Evolutionary conservation across 2,888 invertebrate genomes (phyloP), one percentile per base, ranked within the genome.

Genomic region (Phragmatobia fuliginosa): DNA sequence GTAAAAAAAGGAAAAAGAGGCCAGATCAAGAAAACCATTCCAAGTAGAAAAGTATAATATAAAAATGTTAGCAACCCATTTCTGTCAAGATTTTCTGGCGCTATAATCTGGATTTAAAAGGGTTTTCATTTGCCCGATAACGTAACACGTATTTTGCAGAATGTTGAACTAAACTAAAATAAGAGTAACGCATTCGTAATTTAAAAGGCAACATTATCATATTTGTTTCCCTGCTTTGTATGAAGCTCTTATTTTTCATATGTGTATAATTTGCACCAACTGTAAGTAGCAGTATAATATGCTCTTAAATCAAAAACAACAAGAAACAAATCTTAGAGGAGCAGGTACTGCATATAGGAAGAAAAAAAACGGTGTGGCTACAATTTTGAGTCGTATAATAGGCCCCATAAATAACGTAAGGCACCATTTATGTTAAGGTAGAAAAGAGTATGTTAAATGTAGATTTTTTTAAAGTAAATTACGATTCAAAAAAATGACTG

Each of bases 321-420:
- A 36, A 36, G n/a, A 21, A 31, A 66, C 31, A 36, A 65, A 65
- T 58, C 41, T 59, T n/a, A 41, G 58, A 58, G 36, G 36, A 58
- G 59, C n/a, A 5, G 59, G 21, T n/a, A n/a, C 59, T 66, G 28
- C 59, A 66, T 61, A 61, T 67, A 49, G 28, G 7, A 45, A 7
- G 45, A 7, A 16, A 21, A 7, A 21, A 21, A 45, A 45, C 21
- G 1, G 8, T 21, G 21, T 45, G 21, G 21, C 2, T 45, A 45
- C 21, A 21, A 21, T 45, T 45, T 49, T 8, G 45, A 45, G 8
- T n/a, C 45, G 10, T 41, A 5, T 41, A 41, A 18, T 41, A 18
- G 41, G 41, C 41, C 41, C 18, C 45, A 21, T 49, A 49, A 49
- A 49, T 49, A 21, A n/a, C 8, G 2, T 49, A 10, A 49, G 10